Evolutionary conservation across 2,113 vertebrate species (phyloP).

Genomic region (Crotalus tigris): DNA sequence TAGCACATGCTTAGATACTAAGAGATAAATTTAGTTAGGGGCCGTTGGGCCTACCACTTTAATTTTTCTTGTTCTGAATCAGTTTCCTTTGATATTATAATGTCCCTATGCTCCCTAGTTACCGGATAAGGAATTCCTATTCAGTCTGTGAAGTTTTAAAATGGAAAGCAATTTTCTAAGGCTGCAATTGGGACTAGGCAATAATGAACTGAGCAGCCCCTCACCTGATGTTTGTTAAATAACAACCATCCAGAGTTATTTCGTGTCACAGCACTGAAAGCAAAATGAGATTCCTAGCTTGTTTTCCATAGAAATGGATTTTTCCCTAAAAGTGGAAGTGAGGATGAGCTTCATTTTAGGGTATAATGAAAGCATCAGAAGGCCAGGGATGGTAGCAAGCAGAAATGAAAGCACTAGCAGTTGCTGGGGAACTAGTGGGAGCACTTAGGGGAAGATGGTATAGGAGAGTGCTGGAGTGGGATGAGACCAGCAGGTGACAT

Average conservation of each 20-base stretch:
- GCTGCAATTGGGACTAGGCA: not conserved
- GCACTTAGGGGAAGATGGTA: not conserved
- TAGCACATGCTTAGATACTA: no score
- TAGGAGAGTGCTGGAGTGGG: not conserved
- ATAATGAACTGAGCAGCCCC: no score
- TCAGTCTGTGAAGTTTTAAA: not conserved
- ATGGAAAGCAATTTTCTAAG: not conserved
- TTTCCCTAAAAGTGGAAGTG: not conserved
- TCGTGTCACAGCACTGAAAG: not conserved
- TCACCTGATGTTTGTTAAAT: not conserved
- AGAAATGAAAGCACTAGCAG: not conserved
- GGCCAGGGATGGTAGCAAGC: not conserved
- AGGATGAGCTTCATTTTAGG: not conserved
- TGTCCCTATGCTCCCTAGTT: not conserved
- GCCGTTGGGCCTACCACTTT: not conserved
- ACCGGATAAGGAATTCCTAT: not conserved
- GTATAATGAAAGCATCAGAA: not conserved
- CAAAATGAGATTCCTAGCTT: no score
- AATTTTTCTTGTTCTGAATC: not conserved
- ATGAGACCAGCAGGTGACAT: not conserved
- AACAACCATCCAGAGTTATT: not conserved
- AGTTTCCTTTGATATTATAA: not conserved
- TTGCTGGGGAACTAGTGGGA: not conserved
- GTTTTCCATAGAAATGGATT: not conserved
- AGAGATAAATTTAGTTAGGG: not conserved